A percentile compares a stretch with the other conserved stretches of the same genome.
Evolutionary conservation across 2,113 vertebrate species (phyloP).

Genomic region (Malurus cyaneus): DNA sequence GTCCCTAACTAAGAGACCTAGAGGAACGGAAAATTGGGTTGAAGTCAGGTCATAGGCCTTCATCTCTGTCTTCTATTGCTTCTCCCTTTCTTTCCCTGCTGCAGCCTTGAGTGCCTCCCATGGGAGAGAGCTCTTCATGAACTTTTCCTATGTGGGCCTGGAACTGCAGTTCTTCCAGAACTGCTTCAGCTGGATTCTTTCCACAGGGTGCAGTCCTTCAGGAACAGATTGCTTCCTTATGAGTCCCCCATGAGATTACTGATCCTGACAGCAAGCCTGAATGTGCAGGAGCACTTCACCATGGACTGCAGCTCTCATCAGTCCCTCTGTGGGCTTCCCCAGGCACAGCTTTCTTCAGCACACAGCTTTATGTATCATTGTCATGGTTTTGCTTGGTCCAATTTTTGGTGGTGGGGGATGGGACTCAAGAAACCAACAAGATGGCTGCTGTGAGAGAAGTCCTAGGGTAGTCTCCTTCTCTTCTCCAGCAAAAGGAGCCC

Average conservation of each 20-base stretch:
- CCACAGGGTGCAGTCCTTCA: fast-evolving
- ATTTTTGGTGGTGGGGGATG: no score
- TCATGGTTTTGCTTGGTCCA: no score
- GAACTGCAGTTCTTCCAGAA: neutral
- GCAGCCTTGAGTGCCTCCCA: fast-evolving
- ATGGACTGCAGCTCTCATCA: neutral
- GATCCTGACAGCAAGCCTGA: neutral
- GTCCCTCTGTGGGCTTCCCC: fast-evolving
- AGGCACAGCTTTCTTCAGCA: neutral
- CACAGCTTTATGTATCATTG: fast-evolving
- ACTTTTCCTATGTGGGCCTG: fast-evolving
- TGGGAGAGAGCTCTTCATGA: neutral
- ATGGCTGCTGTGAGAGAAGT: no score
- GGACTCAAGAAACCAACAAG: no score
- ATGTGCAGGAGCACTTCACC: no score
- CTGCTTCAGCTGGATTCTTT: neutral
- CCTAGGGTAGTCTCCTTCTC: no score
- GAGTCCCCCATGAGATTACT: fast-evolving
- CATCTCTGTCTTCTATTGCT: neutral
- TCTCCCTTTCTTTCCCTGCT: neutral
- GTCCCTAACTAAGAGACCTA: fast-evolving
- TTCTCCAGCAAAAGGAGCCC: no score
- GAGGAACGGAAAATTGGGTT: fast-evolving
- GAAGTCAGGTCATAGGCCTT: neutral
- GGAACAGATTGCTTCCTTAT: fast-evolving